A percentile compares a stretch with the other conserved stretches of the same genome.
phyloP scores from a whole-genome alignment of 2,113 vertebrate genomes.

The Cyprinus carpio region DNA sequence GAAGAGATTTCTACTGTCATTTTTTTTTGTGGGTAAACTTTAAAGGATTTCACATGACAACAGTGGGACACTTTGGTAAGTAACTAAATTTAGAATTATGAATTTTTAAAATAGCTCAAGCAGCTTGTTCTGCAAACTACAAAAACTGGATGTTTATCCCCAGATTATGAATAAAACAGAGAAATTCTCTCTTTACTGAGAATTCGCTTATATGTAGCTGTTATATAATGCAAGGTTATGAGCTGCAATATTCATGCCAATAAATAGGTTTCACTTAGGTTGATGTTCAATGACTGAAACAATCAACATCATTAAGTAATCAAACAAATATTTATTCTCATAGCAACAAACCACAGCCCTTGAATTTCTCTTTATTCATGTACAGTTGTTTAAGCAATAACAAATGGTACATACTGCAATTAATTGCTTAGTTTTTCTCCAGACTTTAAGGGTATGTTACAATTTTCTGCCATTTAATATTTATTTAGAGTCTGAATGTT shows the following conservation, averaged over 20 bases:
- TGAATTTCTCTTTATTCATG: neutral
- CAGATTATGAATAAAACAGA: neutral
- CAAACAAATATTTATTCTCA: neutral
- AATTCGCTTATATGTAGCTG: neutral
- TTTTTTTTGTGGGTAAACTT: neutral
- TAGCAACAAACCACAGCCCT: neutral
- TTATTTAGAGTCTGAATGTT: neutral
- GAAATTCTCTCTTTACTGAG: neutral
- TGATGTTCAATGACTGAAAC: neutral
- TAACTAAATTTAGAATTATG: neutral
- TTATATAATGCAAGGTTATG: neutral
- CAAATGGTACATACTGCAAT: neutral
- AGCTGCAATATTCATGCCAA: neutral
- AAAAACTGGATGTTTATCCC: neutral
- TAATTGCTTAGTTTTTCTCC: neutral
- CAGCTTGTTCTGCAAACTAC: neutral
- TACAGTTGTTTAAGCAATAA: neutral
- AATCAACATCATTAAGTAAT: neutral
- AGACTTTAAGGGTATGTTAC: neutral
- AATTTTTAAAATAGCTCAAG: neutral
- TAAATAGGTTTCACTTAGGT: constrained; percentile 1
- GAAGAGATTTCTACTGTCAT: constrained; percentile 9
- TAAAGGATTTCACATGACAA: neutral
- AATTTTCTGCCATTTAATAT: neutral
- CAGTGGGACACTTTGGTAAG: neutral